Conservation (phyloP, 2,888 invertebrate genomes). For the Cryptops parisi region DNA sequence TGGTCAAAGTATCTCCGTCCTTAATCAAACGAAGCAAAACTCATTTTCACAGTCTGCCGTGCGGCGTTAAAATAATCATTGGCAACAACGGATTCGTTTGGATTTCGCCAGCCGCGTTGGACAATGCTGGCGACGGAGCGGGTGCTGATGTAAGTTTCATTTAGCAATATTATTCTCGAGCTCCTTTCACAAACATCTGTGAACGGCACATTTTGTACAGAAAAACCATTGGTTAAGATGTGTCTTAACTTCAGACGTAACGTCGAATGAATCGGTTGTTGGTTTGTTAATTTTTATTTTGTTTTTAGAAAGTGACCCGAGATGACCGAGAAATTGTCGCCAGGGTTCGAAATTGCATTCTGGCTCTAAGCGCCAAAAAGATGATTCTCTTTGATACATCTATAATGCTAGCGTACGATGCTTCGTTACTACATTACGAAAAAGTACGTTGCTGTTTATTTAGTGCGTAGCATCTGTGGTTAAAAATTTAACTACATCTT, state of each 20-base stretch:
- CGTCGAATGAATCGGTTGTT: too few species aligned
- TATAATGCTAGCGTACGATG: slow-evolving; percentile 64
- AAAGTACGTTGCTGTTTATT: not conserved
- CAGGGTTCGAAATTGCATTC: slow-evolving; percentile 74
- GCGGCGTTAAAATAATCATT: slow-evolving; percentile 80
- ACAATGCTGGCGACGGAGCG: slow-evolving; percentile 39
- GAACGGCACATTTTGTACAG: too few species aligned
- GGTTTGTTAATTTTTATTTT: slow-evolving; percentile 9
- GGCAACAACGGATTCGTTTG: slow-evolving; percentile 96
- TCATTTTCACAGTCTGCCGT: slow-evolving; percentile 84
- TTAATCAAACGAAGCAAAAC: slow-evolving; percentile 84
- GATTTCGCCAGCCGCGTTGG: slow-evolving; percentile 56
- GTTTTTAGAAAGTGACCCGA: not conserved
- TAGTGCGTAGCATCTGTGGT: too few species aligned
- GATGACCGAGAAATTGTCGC: slow-evolving; percentile 73
- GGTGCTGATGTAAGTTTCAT: too few species aligned
- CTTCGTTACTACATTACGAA: slow-evolving; percentile 45
- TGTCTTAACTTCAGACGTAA: too few species aligned
- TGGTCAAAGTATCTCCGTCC: slow-evolving; percentile 81
- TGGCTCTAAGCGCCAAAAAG: slow-evolving; percentile 68
- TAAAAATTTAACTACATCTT: too few species aligned
- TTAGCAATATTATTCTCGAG: too few species aligned
- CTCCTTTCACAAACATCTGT: too few species aligned
- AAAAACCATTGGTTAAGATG: too few species aligned
- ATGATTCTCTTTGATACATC: slow-evolving; percentile 87